Evolutionary conservation across 2,797 vertebrate genomes (phyloP).

Genomic region (Myotis myotis): DNA sequence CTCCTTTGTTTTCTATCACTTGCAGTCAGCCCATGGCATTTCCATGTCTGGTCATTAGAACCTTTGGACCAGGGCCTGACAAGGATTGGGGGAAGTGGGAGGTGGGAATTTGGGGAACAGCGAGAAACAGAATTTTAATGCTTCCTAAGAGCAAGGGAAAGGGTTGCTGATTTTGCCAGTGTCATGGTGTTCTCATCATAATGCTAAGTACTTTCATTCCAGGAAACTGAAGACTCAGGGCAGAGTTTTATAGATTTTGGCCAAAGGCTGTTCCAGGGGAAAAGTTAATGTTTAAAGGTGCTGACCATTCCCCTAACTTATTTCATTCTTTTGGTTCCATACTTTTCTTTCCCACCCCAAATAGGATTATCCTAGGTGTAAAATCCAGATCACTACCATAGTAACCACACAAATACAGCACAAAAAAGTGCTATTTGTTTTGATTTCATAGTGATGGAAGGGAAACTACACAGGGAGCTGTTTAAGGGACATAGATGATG

Average conservation of each 20-base stretch:
- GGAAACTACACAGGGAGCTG: background rate
- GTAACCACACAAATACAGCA: slow-evolving; percentile 9
- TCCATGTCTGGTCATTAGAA: background rate
- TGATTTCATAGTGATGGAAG: background rate
- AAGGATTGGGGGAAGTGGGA: background rate
- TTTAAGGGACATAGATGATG: background rate
- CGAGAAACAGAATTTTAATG: background rate
- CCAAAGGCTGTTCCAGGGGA: background rate
- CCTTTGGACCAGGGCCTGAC: background rate
- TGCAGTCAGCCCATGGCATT: background rate
- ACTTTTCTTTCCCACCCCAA: background rate
- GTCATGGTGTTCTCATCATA: background rate
- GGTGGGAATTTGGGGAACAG: background rate
- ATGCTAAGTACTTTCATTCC: background rate
- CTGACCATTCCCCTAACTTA: background rate
- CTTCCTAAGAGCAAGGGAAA: background rate
- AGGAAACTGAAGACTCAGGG: slow-evolving; percentile 7
- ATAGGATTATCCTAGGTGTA: background rate
- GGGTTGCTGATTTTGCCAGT: background rate
- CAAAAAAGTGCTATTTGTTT: background rate
- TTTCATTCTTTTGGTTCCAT: background rate
- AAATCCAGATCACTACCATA: background rate
- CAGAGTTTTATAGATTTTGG: slow-evolving; percentile 47
- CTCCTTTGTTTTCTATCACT: background rate
- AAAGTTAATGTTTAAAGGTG: slow-evolving; percentile 45